Percentiles rank a stretch among this genome's conserved stretches.
Conservation (phyloP, 2,888 invertebrate species). For the Rhopalosiphum nymphaeae region DNA sequence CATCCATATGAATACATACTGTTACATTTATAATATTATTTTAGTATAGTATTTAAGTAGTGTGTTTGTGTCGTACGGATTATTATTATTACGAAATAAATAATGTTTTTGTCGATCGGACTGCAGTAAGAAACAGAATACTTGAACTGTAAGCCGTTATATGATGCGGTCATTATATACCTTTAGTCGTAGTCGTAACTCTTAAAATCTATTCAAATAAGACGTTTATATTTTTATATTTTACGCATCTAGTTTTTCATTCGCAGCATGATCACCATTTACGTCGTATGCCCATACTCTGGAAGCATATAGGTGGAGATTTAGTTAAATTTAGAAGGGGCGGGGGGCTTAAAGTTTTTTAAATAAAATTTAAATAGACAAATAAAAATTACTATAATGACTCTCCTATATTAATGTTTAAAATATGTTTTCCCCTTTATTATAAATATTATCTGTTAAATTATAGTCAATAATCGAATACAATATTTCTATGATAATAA, state of each 20-base stretch:
- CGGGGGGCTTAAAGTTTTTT: neutral
- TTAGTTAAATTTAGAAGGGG: neutral
- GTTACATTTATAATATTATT: neutral
- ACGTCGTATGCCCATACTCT: neutral
- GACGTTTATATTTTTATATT: neutral
- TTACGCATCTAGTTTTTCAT: neutral
- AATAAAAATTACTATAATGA: neutral
- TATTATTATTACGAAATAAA: neutral
- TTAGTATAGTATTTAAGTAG: neutral
- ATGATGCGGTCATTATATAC: neutral
- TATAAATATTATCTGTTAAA: neutral
- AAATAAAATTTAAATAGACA: neutral
- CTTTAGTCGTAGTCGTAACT: neutral
- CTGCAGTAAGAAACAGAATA: neutral
- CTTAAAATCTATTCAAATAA: neutral
- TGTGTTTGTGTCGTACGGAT: neutral
- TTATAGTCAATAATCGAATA: neutral
- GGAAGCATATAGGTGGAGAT: neutral
- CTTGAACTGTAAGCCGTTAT: neutral
- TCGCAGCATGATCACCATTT: too few relatives aligned
- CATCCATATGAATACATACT: neutral
- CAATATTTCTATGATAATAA: neutral
- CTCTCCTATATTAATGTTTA: neutral
- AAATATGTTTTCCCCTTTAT: neutral
- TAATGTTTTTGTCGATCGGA: neutral